Conservation (phyloP, 2,888 invertebrate species). For the Syrista parreyssii region DNA sequence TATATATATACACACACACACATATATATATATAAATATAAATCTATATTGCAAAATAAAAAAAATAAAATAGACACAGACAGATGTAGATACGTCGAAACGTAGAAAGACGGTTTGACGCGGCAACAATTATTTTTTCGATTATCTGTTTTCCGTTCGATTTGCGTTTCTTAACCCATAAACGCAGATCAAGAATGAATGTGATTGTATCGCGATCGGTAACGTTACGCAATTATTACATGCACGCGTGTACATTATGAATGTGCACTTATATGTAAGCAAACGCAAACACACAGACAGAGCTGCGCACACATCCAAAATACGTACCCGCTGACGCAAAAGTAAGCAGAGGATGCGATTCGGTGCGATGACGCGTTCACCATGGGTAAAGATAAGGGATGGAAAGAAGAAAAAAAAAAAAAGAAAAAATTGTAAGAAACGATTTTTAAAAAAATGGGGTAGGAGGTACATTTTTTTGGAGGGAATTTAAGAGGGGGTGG, state of each 20-base stretch:
- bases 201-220: background rate
- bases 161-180: background rate
- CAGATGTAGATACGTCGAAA: background rate
- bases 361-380: constrained; percentile 18
- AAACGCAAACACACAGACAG: background rate
- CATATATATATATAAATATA: constrained; percentile 26
- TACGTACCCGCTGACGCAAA: background rate
- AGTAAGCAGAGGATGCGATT: background rate
- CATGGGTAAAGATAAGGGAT: background rate
- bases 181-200: background rate
- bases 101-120: background rate
- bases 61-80: too few species aligned
- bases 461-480: background rate
- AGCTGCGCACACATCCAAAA: background rate
- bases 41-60: background rate
- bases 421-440: constrained; percentile 1
- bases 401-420: constrained; percentile 5
- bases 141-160: background rate
- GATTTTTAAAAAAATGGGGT: constrained; percentile 7
- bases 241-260: background rate
- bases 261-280: background rate
- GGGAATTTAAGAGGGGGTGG: background rate
- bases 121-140: background rate
- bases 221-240: background rate
- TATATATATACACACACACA: constrained; percentile 27